phyloP scores from a whole-genome alignment of 2,888 invertebrate genomes.

The Leistus spinibarbis region DNA sequence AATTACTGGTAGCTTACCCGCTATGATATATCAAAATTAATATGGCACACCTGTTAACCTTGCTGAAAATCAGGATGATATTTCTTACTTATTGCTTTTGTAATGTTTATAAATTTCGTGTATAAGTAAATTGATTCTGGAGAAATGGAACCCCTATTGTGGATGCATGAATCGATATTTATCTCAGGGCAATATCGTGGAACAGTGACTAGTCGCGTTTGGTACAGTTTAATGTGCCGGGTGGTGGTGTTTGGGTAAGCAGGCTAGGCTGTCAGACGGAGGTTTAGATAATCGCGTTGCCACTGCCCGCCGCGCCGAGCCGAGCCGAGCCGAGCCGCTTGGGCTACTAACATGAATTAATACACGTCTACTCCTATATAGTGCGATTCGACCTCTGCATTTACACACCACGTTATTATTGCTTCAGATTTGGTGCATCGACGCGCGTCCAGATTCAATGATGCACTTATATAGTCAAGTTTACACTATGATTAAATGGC shows the following conservation, averaged over 20 bases:
- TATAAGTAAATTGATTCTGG: too few species aligned
- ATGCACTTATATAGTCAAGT: background rate
- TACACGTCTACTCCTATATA: slow-evolving; percentile 20
- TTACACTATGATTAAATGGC: background rate
- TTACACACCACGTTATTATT: slow-evolving; percentile 27
- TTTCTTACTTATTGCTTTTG: too few species aligned
- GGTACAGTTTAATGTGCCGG: background rate
- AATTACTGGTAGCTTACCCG: too few species aligned
- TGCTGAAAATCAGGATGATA: too few species aligned
- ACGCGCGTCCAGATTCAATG: background rate
- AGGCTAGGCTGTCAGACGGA: background rate
- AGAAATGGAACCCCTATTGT: too few species aligned
- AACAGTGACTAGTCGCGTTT: background rate
- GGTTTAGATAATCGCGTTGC: background rate
- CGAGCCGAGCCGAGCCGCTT: too few species aligned
- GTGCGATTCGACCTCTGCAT: slow-evolving; percentile 14
- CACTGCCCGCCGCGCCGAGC: too few species aligned
- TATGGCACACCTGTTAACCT: too few species aligned
- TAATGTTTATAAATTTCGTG: too few species aligned
- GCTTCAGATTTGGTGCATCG: slow-evolving; percentile 25
- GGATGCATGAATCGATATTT: background rate
- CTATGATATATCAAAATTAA: too few species aligned
- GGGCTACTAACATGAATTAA: slow-evolving; percentile 24
- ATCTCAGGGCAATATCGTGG: background rate
- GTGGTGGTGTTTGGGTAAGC: background rate